phyloP scores from a whole-genome alignment of 2,888 invertebrate genomes.

The Drosophila rellima region DNA sequence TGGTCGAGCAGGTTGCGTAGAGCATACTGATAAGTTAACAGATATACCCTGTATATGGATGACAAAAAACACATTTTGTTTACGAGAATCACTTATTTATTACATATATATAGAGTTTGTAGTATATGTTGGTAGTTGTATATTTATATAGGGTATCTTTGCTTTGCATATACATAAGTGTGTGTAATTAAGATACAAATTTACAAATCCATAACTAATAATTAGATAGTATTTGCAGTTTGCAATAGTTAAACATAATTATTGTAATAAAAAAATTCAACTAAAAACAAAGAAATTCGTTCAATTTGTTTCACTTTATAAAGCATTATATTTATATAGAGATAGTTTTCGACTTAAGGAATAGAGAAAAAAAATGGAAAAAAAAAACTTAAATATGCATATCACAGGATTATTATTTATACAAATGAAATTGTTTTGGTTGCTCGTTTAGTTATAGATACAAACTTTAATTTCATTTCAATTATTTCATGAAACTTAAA shows the following conservation, averaged over 20 bases:
- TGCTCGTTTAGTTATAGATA: constrained; percentile 21
- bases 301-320: constrained; percentile 22
- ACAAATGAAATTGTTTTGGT: constrained; percentile 43
- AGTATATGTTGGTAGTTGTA: constrained; percentile 14
- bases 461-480: constrained; percentile 56
- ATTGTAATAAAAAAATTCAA: constrained; percentile 26
- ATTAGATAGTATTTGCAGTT: constrained; percentile 16
- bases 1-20: neutral
- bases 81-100: constrained; percentile 55
- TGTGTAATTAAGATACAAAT: constrained; percentile 26
- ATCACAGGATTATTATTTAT: constrained; percentile 68
- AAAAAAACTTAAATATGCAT: constrained; percentile 64
- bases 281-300: constrained; percentile 56
- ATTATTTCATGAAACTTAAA: constrained; percentile 63
- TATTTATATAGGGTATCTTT: constrained; percentile 49
- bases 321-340: constrained; percentile 24
- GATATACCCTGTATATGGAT: too few species aligned
- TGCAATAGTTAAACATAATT: constrained; percentile 8
- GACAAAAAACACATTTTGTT: too few species aligned
- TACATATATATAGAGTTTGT: constrained; percentile 48
- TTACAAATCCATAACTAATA: constrained; percentile 11
- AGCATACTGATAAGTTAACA: neutral
- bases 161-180: constrained; percentile 49
- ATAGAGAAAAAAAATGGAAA: constrained; percentile 11
- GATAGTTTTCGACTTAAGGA: constrained; percentile 26